Percentiles rank a stretch among this genome's conserved stretches.
Evolutionary conservation across 2,113 vertebrate genomes (phyloP).

Genomic region (Crotophaga sulcirostris): DNA sequence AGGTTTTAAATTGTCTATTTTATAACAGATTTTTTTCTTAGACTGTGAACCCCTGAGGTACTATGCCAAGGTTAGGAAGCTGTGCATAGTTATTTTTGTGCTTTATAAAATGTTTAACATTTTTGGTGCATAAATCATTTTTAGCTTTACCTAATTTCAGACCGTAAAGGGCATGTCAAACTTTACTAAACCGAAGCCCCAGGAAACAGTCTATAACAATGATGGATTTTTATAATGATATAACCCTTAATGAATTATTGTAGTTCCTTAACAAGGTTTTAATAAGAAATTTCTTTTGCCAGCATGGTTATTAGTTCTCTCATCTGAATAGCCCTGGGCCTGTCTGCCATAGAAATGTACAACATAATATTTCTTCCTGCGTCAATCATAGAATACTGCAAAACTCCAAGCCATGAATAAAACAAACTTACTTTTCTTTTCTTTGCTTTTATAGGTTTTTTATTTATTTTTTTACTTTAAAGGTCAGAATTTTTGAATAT

Average conservation of each 20-base stretch:
- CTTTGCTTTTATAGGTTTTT: neutral
- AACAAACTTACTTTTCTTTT: constrained; percentile 29
- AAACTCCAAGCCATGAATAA: constrained; percentile 46
- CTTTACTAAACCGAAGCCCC: constrained; percentile 61
- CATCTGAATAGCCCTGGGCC: constrained; percentile 66
- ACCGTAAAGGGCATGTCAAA: constrained; percentile 68
- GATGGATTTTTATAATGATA: constrained; percentile 76
- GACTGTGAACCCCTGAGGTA: constrained; percentile 25
- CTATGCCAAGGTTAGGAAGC: constrained; percentile 3
- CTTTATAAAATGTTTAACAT: constrained; percentile 59
- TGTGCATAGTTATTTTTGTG: constrained; percentile 44
- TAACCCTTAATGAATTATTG: constrained; percentile 75
- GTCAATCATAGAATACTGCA: constrained; percentile 54
- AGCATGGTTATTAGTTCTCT: constrained; percentile 66
- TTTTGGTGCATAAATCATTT: constrained; percentile 59
- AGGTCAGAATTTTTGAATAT: constrained; percentile 8
- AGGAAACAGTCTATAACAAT: constrained; percentile 61
- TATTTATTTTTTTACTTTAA: neutral
- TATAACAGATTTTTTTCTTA: neutral
- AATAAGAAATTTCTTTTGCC: constrained; percentile 70
- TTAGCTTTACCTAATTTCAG: constrained; percentile 69
- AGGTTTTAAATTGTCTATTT: constrained; percentile 18
- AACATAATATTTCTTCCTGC: constrained; percentile 68
- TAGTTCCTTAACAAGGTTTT: constrained; percentile 72
- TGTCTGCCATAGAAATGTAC: constrained; percentile 55